Conservation (phyloP, 2,888 invertebrate genomes). For the Lasioglossum pauxillum region DNA sequence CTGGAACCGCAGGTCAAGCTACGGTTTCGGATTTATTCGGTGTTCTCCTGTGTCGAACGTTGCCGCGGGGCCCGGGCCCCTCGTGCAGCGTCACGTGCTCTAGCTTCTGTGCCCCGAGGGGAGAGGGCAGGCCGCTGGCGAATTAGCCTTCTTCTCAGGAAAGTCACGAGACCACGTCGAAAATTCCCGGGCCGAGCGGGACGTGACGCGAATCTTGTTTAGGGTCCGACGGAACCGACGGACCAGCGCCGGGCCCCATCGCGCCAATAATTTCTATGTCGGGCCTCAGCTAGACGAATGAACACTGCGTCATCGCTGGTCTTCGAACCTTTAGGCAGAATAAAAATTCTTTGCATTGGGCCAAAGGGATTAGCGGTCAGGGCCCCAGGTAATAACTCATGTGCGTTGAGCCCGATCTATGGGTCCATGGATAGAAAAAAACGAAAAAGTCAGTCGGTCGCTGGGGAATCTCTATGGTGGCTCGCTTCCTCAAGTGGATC, state of each 20-base stretch:
- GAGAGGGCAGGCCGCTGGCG: conserved; percentile 9
- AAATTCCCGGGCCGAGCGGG: conserved; percentile 51
- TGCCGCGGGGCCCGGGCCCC: conserved; percentile 16
- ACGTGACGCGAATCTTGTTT: conserved; percentile 63
- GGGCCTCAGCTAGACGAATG: neutral
- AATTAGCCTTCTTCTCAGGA: conserved; percentile 59
- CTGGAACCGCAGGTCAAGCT: conserved; percentile 44
- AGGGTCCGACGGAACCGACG: neutral
- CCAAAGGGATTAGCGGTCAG: conserved; percentile 6
- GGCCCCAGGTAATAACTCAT: conserved; percentile 39
- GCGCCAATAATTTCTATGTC: conserved; percentile 20
- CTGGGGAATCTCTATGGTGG: neutral
- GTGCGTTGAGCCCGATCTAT: neutral
- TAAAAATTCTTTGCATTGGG: neutral
- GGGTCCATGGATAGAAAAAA: neutral
- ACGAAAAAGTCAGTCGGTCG: neutral
- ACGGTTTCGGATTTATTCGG: conserved; percentile 47
- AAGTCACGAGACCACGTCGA: conserved; percentile 56
- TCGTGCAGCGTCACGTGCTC: conserved; percentile 21
- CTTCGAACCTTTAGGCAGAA: neutral
- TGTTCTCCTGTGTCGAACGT: conserved; percentile 43
- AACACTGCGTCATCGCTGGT: neutral
- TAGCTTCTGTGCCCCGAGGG: neutral
- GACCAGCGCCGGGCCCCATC: neutral
- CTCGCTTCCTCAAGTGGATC: conserved; percentile 6